These are phyloP conservation scores for Meloe dianella DNA, from an alignment of 2,888 invertebrate genomes.

Conservation along the genomic window DNA sequence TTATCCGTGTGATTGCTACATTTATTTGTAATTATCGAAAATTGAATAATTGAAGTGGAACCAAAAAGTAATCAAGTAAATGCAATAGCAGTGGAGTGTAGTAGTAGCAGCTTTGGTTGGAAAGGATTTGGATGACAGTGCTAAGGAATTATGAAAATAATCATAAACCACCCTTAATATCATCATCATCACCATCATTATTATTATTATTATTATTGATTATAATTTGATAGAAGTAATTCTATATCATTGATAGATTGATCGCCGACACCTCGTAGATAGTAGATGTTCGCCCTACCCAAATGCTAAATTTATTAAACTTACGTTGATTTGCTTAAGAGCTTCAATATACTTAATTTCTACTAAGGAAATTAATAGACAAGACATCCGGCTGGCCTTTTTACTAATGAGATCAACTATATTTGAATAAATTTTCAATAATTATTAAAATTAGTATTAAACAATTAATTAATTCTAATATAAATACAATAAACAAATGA, in stretches of 20 bases:
- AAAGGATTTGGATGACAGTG: too few species aligned
- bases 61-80: slow-evolving; percentile 54
- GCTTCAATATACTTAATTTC: slow-evolving; percentile 57
- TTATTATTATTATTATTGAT: slow-evolving; percentile 8
- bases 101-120: too few species aligned
- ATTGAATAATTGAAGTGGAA: slow-evolving; percentile 31
- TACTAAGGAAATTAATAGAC: slow-evolving; percentile 58
- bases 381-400: slow-evolving; percentile 51
- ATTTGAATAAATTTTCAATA: background rate
- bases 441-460: background rate
- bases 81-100: slow-evolving; percentile 34
- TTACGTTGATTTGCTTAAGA: slow-evolving; percentile 57
- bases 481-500: background rate
- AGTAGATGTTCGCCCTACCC: slow-evolving; percentile 47
- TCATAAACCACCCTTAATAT: background rate
- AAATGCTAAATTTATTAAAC: slow-evolving; percentile 49
- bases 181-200: background rate
- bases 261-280: slow-evolving; percentile 6
- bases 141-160: slow-evolving; percentile 19
- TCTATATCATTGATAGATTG: slow-evolving; percentile 14
- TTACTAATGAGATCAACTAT: slow-evolving; percentile 52
- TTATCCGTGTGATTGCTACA: background rate
- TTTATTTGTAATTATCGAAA: background rate
- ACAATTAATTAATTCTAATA: background rate
- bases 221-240: slow-evolving; percentile 4